Evolutionary conservation across 2,888 invertebrate genomes (phyloP).

Genomic region (Cephonodes hylas): DNA sequence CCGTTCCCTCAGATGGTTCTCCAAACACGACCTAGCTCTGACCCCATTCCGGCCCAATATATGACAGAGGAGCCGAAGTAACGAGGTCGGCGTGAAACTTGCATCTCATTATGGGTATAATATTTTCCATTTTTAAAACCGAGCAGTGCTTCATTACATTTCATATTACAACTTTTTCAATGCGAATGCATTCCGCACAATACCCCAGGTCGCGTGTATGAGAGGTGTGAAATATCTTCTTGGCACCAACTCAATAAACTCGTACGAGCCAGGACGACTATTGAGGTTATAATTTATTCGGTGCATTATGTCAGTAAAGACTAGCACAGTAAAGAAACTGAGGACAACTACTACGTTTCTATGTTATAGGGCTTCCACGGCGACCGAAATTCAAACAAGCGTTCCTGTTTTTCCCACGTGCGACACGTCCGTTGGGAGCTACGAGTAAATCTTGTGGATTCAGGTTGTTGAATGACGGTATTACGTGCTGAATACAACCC

Average conservation of each 20-base stretch:
- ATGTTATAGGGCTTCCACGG: not conserved
- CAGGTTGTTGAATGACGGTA: not conserved
- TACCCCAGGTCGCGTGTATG: not conserved
- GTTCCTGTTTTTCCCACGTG: not conserved
- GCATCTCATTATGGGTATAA: not conserved
- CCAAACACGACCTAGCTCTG: not conserved
- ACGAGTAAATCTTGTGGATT: not conserved
- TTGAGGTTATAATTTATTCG: not conserved
- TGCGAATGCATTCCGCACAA: not conserved
- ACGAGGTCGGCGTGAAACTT: not conserved
- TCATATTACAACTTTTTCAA: not conserved
- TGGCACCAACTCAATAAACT: not conserved
- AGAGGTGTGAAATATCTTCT: not conserved
- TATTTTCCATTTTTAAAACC: not conserved
- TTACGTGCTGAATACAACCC: not conserved
- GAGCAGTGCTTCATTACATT: not conserved
- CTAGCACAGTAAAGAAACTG: not conserved
- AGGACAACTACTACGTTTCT: not conserved
- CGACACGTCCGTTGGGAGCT: not conserved
- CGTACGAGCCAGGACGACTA: not conserved
- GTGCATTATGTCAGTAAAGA: not conserved
- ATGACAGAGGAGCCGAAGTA: not conserved
- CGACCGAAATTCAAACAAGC: not conserved
- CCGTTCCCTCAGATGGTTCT: not conserved
- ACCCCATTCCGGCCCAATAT: not conserved